Evolutionary conservation across 2,797 vertebrate genomes (phyloP).

Genomic region (Semotilus atromaculatus): DNA sequence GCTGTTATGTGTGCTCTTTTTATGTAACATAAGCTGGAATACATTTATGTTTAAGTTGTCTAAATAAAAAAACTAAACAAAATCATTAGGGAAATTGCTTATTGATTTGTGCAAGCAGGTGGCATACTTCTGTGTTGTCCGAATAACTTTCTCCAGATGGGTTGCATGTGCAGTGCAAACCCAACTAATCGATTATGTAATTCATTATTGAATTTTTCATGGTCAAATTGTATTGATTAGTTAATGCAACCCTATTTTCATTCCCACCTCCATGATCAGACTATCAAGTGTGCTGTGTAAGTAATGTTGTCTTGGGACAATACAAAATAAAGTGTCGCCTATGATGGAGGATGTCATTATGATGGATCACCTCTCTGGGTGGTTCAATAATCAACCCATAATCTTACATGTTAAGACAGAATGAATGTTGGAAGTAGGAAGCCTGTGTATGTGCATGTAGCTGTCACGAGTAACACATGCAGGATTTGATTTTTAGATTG

Average conservation of each 20-base stretch:
- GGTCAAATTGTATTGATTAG: conserved; percentile 2
- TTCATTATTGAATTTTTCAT: conserved; percentile 2
- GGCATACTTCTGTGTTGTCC: too few species aligned
- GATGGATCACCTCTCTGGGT: conserved; percentile 17
- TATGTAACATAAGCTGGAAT: background rate
- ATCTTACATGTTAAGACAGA: conserved; percentile 11
- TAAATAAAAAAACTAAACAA: background rate
- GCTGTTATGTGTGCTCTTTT: background rate
- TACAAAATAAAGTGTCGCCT: background rate
- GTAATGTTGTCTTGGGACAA: background rate
- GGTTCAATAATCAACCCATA: conserved; percentile 18
- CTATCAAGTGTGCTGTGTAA: background rate
- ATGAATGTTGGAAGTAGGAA: conserved; percentile 9
- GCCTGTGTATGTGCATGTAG: conserved; percentile 10
- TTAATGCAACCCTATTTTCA: background rate
- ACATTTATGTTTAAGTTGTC: background rate
- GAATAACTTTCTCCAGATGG: background rate
- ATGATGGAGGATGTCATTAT: conserved; percentile 5
- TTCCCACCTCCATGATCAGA: conserved; percentile 4
- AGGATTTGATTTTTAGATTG: conserved; percentile 29
- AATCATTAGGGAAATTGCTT: background rate
- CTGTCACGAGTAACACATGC: conserved; percentile 15
- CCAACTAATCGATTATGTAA: background rate
- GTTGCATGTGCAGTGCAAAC: background rate
- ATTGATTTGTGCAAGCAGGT: background rate